Evolutionary conservation across 2,113 vertebrate genomes (phyloP).

Genomic region (Nycticryphes semicollaris): DNA sequence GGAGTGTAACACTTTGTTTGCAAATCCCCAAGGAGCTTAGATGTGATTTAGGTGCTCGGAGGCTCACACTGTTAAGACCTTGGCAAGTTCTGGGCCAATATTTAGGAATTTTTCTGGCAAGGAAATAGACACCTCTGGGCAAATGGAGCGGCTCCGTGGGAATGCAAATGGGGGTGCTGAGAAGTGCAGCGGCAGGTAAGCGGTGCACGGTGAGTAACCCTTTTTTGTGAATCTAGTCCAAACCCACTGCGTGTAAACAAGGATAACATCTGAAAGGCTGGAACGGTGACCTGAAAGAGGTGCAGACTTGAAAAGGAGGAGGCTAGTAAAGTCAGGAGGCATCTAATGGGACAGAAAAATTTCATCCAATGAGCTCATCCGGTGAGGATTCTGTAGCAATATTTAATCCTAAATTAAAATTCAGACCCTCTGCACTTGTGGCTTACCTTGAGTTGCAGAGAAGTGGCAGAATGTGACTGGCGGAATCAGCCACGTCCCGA

Average conservation of each 20-base stretch:
- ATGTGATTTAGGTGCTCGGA: conserved; percentile 47
- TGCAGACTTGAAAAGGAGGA: not conserved
- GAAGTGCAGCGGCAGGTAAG: not conserved
- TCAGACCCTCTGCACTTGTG: not conserved
- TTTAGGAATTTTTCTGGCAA: conserved; percentile 68
- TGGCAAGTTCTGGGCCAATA: conserved; percentile 33
- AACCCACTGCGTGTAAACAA: conserved; percentile 24
- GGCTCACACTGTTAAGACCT: conserved; percentile 15
- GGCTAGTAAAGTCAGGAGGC: not conserved
- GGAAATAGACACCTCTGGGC: conserved; percentile 5
- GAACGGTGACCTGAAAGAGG: not conserved
- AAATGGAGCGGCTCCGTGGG: not conserved
- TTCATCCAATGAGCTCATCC: not conserved
- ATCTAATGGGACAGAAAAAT: not conserved
- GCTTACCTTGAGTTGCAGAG: not conserved
- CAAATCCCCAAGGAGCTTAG: conserved; percentile 24
- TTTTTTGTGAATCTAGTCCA: conserved; percentile 27
- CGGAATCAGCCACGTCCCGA: not conserved
- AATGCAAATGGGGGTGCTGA: conserved; percentile 18
- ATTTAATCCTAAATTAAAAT: not conserved
- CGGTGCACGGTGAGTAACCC: not conserved
- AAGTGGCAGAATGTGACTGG: not conserved
- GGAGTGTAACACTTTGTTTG: not conserved
- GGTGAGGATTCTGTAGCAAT: not conserved
- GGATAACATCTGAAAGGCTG: conserved; percentile 25